phyloP scores from a whole-genome alignment of 2,113 vertebrate genomes.

The Furnarius figulus region DNA sequence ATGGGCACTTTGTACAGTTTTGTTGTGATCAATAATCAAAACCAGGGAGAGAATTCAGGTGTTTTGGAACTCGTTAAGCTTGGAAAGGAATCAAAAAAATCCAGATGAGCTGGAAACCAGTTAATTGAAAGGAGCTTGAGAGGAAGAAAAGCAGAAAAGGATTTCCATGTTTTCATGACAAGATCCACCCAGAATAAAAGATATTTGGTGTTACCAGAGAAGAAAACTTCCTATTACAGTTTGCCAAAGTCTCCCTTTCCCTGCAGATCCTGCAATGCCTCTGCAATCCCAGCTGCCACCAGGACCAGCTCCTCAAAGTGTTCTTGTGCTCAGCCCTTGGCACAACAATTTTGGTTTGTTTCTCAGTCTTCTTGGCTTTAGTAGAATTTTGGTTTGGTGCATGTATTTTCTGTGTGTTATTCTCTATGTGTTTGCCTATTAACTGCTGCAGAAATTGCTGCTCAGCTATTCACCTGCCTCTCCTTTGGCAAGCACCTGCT shows the following conservation, averaged over 20 bases:
- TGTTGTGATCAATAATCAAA: not conserved
- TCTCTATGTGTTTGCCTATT: not conserved
- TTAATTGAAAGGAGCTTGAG: not conserved
- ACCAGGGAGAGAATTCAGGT: not conserved
- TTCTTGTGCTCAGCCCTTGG: not conserved
- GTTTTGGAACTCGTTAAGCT: not conserved
- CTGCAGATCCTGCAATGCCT: not conserved
- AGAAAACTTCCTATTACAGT: accelerated
- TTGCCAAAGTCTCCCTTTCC: not conserved
- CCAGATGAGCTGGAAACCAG: not conserved
- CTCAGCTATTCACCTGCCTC: not conserved
- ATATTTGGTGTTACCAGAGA: not conserved
- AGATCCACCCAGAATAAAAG: not conserved
- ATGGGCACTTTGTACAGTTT: not conserved
- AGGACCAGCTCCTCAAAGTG: not conserved
- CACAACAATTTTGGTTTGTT: not conserved
- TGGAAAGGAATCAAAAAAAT: not conserved
- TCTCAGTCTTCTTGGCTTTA: not conserved
- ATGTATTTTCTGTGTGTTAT: not conserved
- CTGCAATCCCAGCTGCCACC: not conserved
- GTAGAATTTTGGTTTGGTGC: not conserved
- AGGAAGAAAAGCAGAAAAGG: not conserved
- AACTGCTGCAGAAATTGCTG: not conserved
- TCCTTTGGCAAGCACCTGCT: not conserved
- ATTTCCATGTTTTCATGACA: not conserved